Evolutionary conservation across 2,888 invertebrate genomes (phyloP), one percentile per base, ranked within the genome.

Genomic region (Iselma pallidipennis): DNA sequence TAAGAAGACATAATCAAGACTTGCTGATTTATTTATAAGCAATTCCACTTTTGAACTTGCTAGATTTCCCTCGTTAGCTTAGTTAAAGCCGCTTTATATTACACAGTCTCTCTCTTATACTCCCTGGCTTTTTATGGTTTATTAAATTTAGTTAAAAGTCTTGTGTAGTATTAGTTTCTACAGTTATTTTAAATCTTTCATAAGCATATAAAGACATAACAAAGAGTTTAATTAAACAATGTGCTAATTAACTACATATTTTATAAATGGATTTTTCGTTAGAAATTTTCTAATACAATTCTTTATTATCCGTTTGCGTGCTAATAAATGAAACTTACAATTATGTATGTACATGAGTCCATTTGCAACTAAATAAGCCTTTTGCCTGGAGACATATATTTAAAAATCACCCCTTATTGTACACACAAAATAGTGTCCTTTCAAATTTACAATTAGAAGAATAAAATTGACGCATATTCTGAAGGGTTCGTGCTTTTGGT

Each of bases 1-100:
- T 37, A 37, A n/a, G n/a, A n/a, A n/a, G 66, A 66, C 66, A 69
- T 70, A 72, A 71, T 72, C 71, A 73, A 71, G 68, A 58, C 66
- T 60, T 29, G 59, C 57, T 73, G 70, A 73, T 73, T 73, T 73
- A 73, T 73, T 73, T 71, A 73, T 70, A 70, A 71, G 68, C 70
- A 71, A 71, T 71, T 65, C 71, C 66, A 71, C 70, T 71, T 68
- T 65, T 66, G 56, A 64, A 67, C 71, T 37, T 63, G 69, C 68
- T 71, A 72, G 71, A 73, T 73, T 73, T 73, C 73, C 71, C 71
- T 68, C 63, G 70, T 69, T 67, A 69, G 61, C 55, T 56, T 31
- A 42, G 42, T 51, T 55, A 54, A 50, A 29, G 23, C 49, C 58
- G 2, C 49, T 49, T 23, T 23, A 19, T 21, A 9, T 2, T 16